Evolutionary conservation across 2,888 invertebrate species (phyloP), one percentile per base, ranked within the genome.

Genomic region (Crossocerus cetratus): DNA sequence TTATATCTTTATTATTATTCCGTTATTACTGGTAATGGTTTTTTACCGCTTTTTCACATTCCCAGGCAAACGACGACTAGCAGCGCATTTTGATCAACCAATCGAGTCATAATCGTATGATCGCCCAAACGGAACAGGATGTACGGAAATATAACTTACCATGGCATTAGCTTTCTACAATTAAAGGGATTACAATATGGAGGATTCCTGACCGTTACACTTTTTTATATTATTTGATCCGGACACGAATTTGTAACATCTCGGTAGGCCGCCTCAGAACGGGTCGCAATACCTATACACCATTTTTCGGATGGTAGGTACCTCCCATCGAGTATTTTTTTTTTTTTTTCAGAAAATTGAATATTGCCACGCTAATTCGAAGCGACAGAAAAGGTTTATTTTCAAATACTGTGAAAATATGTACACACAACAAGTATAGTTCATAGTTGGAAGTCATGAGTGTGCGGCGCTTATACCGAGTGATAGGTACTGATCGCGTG

Each of bases 51-150:
- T 87, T 83, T 42, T 75, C 86, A 87, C 86, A 71, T 86, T 87
- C 77, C 77, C 85, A 78, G 91, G 90, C 67, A 91, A 91, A 81
- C 88, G 91, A 74, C 90, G 91, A 55, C 81, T 91, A 44, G 91
- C 91, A 63, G 91, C 91, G 32, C 91, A 91, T 74, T 91, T 91
- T 78, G 88, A 89, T 82, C 88, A 89, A 67, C 83, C 81, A 18
- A 76, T 83, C 32, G 78, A 81, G 57, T 77, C 81, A n/a, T 81
- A 69, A 32, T 32, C 11, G 8, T 1, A 75, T 57, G 21, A 42
- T n/a, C 44, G 53, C 21, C 14, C 16, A n/a, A 21, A 11, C 44
- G 20, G 45, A 54, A 21, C 16, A 43, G 59, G 16, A n/a, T 62
- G 21, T 57, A 65, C 42, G 42, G 68, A 65, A 11, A 23, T 53